phyloP scores from a whole-genome alignment of 2,888 invertebrate species.

The Mallateleia sp. region DNA sequence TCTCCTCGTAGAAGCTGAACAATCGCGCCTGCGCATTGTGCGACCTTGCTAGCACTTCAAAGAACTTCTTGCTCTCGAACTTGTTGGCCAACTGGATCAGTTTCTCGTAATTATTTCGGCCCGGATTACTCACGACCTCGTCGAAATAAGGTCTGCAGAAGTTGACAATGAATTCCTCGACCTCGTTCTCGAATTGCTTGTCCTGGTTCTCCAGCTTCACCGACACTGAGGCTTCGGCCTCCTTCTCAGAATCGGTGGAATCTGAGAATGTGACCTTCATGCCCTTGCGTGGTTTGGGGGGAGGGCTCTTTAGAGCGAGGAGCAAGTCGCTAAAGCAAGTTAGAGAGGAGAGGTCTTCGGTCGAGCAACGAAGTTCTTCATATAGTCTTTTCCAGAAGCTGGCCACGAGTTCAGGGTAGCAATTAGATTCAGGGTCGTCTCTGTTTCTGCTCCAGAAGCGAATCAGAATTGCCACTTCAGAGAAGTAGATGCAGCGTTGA shows the following conservation, averaged over 20 bases:
- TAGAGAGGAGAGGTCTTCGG: too few relatives aligned
- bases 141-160: constrained; percentile 91
- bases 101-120: constrained; percentile 90
- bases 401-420: constrained; percentile 86
- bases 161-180: constrained; percentile 90
- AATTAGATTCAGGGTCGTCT: too few relatives aligned
- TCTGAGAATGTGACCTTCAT: constrained; percentile 91
- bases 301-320: constrained; percentile 89
- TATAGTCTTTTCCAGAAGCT: constrained; percentile 89
- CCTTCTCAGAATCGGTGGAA: constrained; percentile 79
- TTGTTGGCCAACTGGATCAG: constrained; percentile 91
- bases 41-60: constrained; percentile 89
- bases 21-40: constrained; percentile 84
- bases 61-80: constrained; percentile 91
- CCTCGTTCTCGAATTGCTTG: constrained; percentile 89
- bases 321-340: constrained; percentile 90
- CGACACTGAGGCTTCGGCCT: constrained; percentile 47
- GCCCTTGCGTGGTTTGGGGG: constrained; percentile 89
- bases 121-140: constrained; percentile 90
- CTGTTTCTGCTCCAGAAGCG: constrained; percentile 91
- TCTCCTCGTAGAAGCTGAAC: constrained; percentile 88
- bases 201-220: constrained; percentile 78
- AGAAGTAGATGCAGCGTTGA: constrained; percentile 90
- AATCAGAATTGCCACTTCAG: constrained; percentile 90
- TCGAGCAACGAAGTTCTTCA: too few relatives aligned